Conservation (phyloP, 2,797 vertebrate genomes). For the Gymnodraco acuticeps region DNA sequence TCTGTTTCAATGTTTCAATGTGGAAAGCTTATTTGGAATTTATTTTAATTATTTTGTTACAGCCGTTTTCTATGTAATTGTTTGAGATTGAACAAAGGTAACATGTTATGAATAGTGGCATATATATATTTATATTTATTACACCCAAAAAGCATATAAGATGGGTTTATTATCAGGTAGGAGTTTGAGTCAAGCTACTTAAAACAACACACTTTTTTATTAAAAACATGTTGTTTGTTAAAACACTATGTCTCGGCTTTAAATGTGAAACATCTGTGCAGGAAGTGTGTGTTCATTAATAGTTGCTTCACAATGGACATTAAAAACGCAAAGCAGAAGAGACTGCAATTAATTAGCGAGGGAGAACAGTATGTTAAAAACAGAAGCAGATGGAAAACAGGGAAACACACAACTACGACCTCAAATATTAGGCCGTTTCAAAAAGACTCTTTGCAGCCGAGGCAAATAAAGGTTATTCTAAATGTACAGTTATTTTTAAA, state of each 20-base stretch:
- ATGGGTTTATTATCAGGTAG: too few relatives aligned
- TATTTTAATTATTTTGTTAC: neutral
- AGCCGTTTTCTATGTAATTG: conserved; percentile 5
- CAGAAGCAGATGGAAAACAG: neutral
- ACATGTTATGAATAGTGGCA: neutral
- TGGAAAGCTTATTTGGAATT: neutral
- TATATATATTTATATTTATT: too few relatives aligned
- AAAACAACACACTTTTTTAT: too few relatives aligned
- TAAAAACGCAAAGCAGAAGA: neutral
- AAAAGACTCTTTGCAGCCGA: neutral
- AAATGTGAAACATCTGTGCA: conserved; percentile 25
- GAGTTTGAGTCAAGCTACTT: too few relatives aligned
- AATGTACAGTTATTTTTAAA: neutral
- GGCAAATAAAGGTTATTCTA: neutral
- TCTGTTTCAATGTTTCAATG: neutral
- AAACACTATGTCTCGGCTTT: too few relatives aligned
- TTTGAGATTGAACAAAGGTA: too few relatives aligned
- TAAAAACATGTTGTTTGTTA: too few relatives aligned
- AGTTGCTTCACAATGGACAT: neutral
- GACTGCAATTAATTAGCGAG: conserved; percentile 3
- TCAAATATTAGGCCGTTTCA: neutral
- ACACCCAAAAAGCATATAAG: too few relatives aligned
- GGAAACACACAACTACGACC: neutral
- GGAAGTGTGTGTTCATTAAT: conserved; percentile 19
- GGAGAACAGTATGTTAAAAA: neutral